Base-by-base conservation (phyloP, 2,888 invertebrate species). In the Cephalotes varians region DNA sequence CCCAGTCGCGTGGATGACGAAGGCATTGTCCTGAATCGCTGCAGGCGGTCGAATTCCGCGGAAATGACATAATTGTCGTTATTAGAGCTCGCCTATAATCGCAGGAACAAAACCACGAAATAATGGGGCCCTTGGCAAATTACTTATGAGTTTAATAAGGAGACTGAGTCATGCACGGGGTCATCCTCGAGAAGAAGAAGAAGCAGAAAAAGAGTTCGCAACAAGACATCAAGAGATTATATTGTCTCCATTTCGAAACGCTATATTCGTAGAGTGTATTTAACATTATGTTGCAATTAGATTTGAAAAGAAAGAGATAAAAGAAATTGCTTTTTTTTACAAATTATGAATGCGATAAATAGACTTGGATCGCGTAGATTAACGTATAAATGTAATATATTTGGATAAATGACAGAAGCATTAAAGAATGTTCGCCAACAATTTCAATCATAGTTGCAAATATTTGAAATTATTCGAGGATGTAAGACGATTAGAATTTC, bases 1-100 rank as follows among this genome's bases (percentile, higher is more conserved):
- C 44, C 77, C 25, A 64, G 79, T 65, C 62, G 47, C 34, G 25
- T 40, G 81, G 85, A 84, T 88, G 90, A 88, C 89, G 87, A 91
- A 91, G 91, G 86, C 79, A 92, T 91, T 92, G 92, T 92, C 87
- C 87, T 73, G 56, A 84, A 72, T 89, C 91, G 87, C 92, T 86
- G 88, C 88, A 87, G 92, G 92, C 92, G 91, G 90, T 93, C 88
- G 91, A 90, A 93, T 93, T 91, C 92, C 92, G 83, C 65, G 87
- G 91, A 91, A 92, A 94, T 91, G 91, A 92, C 92, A 93, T 94
- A 93, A 94, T 93, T 93, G 93, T 93, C 91, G 90, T 93, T 93
- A 93, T 94, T 94, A 93, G 89, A 91, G 90, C 91, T 93, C 91
- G 91, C 86, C 91, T 93, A 91, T 92, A 92, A 93, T 92, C 91